Percentiles rank a stretch among this genome's conserved stretches.
Conservation (phyloP, 2,113 vertebrate species). For the Silurus asotus region DNA sequence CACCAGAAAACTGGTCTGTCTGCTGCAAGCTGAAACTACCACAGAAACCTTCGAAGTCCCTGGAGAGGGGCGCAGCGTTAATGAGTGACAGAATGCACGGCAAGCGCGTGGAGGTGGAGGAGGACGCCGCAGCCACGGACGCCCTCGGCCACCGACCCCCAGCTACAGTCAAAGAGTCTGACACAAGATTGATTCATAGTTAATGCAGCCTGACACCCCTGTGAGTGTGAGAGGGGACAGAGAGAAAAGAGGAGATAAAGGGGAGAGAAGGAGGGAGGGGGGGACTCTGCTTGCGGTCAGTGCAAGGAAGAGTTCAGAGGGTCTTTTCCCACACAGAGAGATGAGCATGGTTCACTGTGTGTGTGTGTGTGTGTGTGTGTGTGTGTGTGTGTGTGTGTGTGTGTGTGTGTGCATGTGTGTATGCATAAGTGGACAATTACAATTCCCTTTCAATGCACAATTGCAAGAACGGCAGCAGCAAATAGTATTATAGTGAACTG, state of each 20-base stretch:
- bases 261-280: constrained; percentile 64
- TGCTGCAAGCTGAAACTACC: constrained; percentile 36
- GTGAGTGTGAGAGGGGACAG: constrained; percentile 70
- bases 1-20: constrained; percentile 42
- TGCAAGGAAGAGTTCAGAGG: constrained; percentile 69
- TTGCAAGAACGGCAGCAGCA: not conserved
- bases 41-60: constrained; percentile 29
- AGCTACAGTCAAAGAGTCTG: constrained; percentile 79
- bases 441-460: not conserved
- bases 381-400: not conserved
- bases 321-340: constrained; percentile 72
- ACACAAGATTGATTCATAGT: constrained; percentile 82
- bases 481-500: not conserved
- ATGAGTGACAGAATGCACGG: constrained; percentile 52
- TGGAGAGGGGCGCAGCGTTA: constrained; percentile 10
- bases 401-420: not conserved
- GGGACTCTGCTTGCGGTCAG: constrained; percentile 70
- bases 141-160: constrained; percentile 72
- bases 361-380: not conserved
- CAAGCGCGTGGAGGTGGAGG: constrained; percentile 61
- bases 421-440: not conserved
- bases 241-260: constrained; percentile 75
- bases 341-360: constrained; percentile 12
- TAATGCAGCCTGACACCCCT: constrained; percentile 78
- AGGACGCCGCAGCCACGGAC: constrained; percentile 68